Base-by-base conservation (phyloP, 1,140 invertebrate species). In the Megalopta genalis region DNA sequence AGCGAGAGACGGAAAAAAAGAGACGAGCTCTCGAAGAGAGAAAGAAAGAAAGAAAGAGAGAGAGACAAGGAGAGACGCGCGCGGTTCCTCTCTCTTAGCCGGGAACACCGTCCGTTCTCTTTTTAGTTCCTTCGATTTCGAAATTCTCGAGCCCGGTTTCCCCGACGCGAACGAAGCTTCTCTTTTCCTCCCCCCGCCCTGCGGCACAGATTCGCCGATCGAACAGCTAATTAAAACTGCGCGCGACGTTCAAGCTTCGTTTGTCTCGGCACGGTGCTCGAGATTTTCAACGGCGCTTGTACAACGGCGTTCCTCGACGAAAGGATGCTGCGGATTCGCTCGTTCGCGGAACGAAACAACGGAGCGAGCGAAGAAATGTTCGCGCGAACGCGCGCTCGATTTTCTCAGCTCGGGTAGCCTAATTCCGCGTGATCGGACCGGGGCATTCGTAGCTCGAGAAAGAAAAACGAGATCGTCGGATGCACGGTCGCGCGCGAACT, bases 101-200 rank as follows among this genome's bases (percentile, higher is more conserved):
- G 80, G 74, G 80, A 79, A 83, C 63, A 10, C 10, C 69, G 68
- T 74, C 68, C 74, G 70, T 64, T 67, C 65, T 57, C 80, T 80
- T 27, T 85, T 62, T 68, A 46, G 70, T 72, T 66, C 37, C 21
- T 70, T 76, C 49, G 32, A 60, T 68, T 68, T 46, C 54, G 54
- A 57, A 57, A 57, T 6, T 57, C 18, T 57, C 18, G 54, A 57
- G 54, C 6, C 18, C n/a, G 18, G 21, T n/a, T 57, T 12, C 14
- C 3, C 8, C 21, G 9, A n/a, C 7, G n/a, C n/a, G 21, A 8
- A 57, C 54, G n/a, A 57, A 57, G 54, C 54, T 57, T 57, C 14
- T 52, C 14, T 52, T 12, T 32, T 32, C 32, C 32, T 32, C 32
- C 1, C 32, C 32, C 32, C 32, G 1, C 32, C 1, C 32, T 32